Percentiles rank a stretch among this genome's conserved stretches.
Conservation (phyloP, 2,888 invertebrate species). For the Drosophila prostipennis region DNA sequence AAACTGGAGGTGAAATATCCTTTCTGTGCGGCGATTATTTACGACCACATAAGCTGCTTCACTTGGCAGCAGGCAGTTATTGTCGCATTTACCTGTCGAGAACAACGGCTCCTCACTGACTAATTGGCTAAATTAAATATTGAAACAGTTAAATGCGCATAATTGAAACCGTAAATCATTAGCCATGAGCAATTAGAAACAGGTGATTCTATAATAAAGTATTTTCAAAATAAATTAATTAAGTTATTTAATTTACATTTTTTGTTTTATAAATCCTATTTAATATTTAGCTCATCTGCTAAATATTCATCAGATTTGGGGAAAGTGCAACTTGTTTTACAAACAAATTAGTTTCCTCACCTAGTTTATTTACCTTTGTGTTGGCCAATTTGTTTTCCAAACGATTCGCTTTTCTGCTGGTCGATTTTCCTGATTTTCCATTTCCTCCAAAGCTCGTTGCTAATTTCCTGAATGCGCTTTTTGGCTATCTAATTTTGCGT, state of each 20-base stretch:
- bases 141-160: slow-evolving; percentile 13
- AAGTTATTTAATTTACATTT: too few species aligned
- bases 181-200: not conserved
- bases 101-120: slow-evolving; percentile 22
- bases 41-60: slow-evolving; percentile 18
- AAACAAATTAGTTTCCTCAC: slow-evolving; percentile 13
- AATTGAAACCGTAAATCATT: slow-evolving; percentile 23
- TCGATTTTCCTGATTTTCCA: slow-evolving; percentile 15
- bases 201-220: not conserved
- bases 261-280: too few species aligned
- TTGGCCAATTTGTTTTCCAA: slow-evolving; percentile 8
- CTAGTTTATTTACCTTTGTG: slow-evolving; percentile 8
- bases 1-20: slow-evolving; percentile 15
- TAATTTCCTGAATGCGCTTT: slow-evolving; percentile 44
- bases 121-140: slow-evolving; percentile 19
- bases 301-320: not conserved
- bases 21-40: slow-evolving; percentile 16
- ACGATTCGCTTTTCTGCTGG: slow-evolving; percentile 9
- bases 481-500: slow-evolving; percentile 58
- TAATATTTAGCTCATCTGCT: too few species aligned
- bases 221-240: too few species aligned
- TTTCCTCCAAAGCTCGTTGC: slow-evolving; percentile 18
- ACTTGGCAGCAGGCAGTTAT: slow-evolving; percentile 5
- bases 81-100: slow-evolving; percentile 21
- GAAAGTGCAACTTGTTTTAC: not conserved